A percentile compares a stretch with the other conserved stretches of the same genome.
Evolutionary conservation across 1,140 invertebrate genomes (phyloP).

Genomic region (Oscheius sp.): DNA sequence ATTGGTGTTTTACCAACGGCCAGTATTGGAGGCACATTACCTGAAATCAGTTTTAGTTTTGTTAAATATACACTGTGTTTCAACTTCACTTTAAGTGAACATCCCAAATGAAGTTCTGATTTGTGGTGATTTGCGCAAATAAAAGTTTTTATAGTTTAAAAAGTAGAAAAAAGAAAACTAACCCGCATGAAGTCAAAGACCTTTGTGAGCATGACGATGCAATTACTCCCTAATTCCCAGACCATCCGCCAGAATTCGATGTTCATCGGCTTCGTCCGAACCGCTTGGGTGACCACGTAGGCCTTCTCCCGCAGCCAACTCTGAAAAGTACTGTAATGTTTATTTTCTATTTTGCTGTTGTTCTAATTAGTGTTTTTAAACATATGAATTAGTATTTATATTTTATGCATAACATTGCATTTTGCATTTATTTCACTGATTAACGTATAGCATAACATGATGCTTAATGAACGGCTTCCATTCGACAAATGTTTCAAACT

Average conservation of each 20-base stretch:
- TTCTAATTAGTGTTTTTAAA: too few relatives aligned
- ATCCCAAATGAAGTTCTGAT: too few relatives aligned
- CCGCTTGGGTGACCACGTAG: constrained; percentile 60
- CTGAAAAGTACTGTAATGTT: constrained; percentile 28
- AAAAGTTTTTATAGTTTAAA: not conserved
- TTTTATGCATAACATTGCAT: too few relatives aligned
- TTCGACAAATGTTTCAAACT: too few relatives aligned
- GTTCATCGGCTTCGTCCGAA: constrained; percentile 56
- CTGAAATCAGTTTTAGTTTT: constrained; percentile 15
- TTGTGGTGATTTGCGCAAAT: too few relatives aligned
- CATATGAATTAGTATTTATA: too few relatives aligned
- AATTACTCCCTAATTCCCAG: constrained; percentile 57
- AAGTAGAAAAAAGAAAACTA: not conserved
- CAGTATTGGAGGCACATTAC: constrained; percentile 61
- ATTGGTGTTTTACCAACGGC: constrained; percentile 49
- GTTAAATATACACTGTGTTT: not conserved
- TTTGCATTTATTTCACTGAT: too few relatives aligned
- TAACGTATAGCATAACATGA: too few relatives aligned
- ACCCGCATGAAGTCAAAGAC: constrained; percentile 61
- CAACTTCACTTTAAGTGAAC: not conserved
- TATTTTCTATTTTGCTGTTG: not conserved
- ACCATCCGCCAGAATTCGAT: constrained; percentile 59
- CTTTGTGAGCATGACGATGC: constrained; percentile 60
- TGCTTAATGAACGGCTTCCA: too few relatives aligned
- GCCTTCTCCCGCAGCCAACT: constrained; percentile 59